Evolutionary conservation across 2,797 vertebrate genomes (phyloP), one percentile per base, ranked within the genome.

Genomic region (Anguilla pacifica): DNA sequence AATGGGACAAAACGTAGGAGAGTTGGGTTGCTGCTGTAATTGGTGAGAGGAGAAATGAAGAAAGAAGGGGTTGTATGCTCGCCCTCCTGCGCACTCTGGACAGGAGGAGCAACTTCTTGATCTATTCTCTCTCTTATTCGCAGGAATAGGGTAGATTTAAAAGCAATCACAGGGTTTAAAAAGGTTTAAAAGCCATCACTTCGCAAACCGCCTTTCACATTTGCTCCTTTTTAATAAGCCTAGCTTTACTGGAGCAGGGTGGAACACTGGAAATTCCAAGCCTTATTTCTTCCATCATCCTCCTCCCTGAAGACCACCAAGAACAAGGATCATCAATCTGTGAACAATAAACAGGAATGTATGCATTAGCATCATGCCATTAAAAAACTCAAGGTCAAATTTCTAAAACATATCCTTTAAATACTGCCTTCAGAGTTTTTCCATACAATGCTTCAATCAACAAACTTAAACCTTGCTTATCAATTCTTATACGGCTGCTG

Each of bases 281-380:
- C 6, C 22, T n/a, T 79, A n/a, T 72, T 64, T 84, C 82, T 39
- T 82, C 46, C 83, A 67, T 85, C 70, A 88, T 59, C 39, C 83
- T 39, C 84, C 87, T 77, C 70, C 83, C 83, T 49, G 67, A n/a
- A 74, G 70, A 39, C 53, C 72, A 49, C 70, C 70, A 51, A 85
- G 82, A 51, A 87, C 59, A 72, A 53, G 72, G 84, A 84, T 39
- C n/a, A 51, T 55, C 19, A 39, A 70, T 49, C 49, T 85, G 82
- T 84, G 61, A 74, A 88, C 1, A 67, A 74, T 13, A 84, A 43
- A 87, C 43, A 70, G 43, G 39, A 25, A 83, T 4, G 22, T 19
- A 81, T 9, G 15, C 10, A 43, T 81, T 49, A 81, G 77, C 15
- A 46, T 49, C 17, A 25, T 81, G 77, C 35, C 39, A 46, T 46